Evolutionary conservation across 2,888 invertebrate species (phyloP).

Genomic region (Clepsis dumicolana): DNA sequence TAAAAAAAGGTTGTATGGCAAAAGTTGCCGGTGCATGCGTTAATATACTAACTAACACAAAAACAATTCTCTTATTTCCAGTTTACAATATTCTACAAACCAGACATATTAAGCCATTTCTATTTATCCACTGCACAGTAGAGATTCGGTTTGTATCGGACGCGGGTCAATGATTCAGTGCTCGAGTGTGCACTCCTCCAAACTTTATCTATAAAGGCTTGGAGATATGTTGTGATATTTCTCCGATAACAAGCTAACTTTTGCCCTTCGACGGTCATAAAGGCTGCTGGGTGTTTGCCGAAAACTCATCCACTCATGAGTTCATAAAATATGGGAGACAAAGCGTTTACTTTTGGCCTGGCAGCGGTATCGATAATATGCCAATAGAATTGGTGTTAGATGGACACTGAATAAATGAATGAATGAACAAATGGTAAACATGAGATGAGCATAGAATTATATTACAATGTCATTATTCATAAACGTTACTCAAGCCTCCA

Average conservation of each 20-base stretch:
- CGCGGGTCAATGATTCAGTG: slow-evolving; percentile 57
- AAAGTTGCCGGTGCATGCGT: too few relatives aligned
- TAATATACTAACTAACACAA: too few relatives aligned
- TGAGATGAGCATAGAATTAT: too few relatives aligned
- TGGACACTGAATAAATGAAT: too few relatives aligned
- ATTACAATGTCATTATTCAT: too few relatives aligned
- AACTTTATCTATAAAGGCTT: slow-evolving; percentile 76
- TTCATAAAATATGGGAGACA: slow-evolving; percentile 35
- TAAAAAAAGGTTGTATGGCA: too few relatives aligned
- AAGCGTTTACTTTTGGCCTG: slow-evolving; percentile 6
- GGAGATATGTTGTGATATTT: slow-evolving; percentile 80
- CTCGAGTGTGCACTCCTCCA: slow-evolving; percentile 62
- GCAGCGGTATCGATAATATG: neutral
- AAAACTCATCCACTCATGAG: slow-evolving; percentile 32
- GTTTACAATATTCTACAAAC: neutral
- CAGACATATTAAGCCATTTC: neutral
- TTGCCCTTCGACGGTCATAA: slow-evolving; percentile 64
- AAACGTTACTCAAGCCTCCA: too few relatives aligned
- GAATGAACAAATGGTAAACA: too few relatives aligned
- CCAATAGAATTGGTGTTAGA: neutral
- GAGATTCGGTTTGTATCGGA: slow-evolving; percentile 35
- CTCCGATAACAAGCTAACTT: slow-evolving; percentile 81
- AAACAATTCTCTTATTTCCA: neutral
- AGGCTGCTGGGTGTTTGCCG: slow-evolving; percentile 52
- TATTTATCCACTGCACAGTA: neutral